phyloP scores from a whole-genome alignment of 2,113 vertebrate species.

The Monopterus albus region DNA sequence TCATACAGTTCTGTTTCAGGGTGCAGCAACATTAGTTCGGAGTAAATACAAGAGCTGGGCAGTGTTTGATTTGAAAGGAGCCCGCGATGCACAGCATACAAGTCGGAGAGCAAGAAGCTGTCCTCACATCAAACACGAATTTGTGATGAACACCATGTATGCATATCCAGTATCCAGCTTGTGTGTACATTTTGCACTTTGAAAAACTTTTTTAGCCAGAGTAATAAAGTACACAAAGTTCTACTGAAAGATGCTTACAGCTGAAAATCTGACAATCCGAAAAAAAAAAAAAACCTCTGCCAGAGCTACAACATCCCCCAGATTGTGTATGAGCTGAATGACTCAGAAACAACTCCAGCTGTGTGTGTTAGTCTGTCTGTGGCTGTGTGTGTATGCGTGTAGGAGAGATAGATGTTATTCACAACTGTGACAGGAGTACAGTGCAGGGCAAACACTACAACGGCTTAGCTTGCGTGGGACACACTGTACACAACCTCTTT shows the following conservation, averaged over 20 bases:
- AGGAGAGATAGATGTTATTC: constrained; percentile 16
- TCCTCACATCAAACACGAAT: no score
- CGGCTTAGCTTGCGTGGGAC: constrained; percentile 42
- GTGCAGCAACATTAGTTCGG: not conserved
- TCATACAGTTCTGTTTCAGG: no score
- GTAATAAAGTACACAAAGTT: not conserved
- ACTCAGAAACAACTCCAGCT: not conserved
- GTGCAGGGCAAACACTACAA: constrained; percentile 49
- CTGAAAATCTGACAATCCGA: not conserved
- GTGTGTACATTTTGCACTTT: not conserved
- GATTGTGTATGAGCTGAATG: constrained; percentile 2
- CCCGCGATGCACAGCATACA: not conserved
- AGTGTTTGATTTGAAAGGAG: not conserved
- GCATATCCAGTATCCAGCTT: no score
- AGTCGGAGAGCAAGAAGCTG: no score
- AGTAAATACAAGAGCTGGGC: not conserved
- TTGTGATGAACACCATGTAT: no score
- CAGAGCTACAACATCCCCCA: not conserved
- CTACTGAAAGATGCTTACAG: not conserved
- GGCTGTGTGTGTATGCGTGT: constrained; percentile 2
- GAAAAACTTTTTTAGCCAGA: not conserved
- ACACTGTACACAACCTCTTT: constrained; percentile 12
- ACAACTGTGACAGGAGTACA: constrained; percentile 45
- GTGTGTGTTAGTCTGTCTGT: not conserved
- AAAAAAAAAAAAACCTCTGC: constrained; percentile 11